These are phyloP conservation scores for Phasia obesa DNA, from an alignment of 2,888 invertebrate species.

Conservation along the genomic window DNA sequence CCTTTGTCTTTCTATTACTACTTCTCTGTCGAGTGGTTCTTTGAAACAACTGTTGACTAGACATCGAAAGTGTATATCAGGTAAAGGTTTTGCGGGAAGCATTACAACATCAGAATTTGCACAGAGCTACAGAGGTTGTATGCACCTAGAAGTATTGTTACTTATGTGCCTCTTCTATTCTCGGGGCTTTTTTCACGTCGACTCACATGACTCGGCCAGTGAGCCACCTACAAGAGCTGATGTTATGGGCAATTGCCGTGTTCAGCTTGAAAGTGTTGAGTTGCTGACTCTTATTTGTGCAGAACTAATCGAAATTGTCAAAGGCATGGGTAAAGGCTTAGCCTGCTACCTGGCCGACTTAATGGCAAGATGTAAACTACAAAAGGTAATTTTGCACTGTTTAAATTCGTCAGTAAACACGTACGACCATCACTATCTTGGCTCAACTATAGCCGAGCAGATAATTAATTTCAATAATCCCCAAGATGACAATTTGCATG, in stretches of 20 bases:
- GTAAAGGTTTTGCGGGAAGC: constrained; percentile 86
- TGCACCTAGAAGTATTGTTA: constrained; percentile 91
- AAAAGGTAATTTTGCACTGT: constrained; percentile 91
- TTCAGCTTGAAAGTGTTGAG: constrained; percentile 90
- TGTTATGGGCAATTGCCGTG: constrained; percentile 89
- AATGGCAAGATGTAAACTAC: constrained; percentile 90
- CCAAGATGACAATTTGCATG: constrained; percentile 85
- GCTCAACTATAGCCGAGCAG: constrained; percentile 87
- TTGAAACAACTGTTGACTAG: constrained; percentile 83
- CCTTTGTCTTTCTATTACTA: constrained; percentile 89
- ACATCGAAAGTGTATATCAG: constrained; percentile 91
- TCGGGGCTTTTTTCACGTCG: constrained; percentile 85
- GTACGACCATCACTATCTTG: constrained; percentile 71
- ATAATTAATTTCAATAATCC: constrained; percentile 89
- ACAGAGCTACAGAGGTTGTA: constrained; percentile 88
- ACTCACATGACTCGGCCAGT: constrained; percentile 77
- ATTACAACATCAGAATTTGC: constrained; percentile 86
- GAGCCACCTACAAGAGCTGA: constrained; percentile 87
- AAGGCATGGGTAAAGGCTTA: constrained; percentile 89
- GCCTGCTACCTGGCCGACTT: constrained; percentile 90
- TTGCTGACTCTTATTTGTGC: constrained; percentile 88
- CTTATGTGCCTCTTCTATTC: constrained; percentile 91
- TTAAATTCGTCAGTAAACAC: constrained; percentile 87
- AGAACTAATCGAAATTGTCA: constrained; percentile 88
- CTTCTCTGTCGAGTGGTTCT: constrained; percentile 85